phyloP scores from a whole-genome alignment of 2,888 invertebrate genomes.

The Lasioglossum oenotherae region DNA sequence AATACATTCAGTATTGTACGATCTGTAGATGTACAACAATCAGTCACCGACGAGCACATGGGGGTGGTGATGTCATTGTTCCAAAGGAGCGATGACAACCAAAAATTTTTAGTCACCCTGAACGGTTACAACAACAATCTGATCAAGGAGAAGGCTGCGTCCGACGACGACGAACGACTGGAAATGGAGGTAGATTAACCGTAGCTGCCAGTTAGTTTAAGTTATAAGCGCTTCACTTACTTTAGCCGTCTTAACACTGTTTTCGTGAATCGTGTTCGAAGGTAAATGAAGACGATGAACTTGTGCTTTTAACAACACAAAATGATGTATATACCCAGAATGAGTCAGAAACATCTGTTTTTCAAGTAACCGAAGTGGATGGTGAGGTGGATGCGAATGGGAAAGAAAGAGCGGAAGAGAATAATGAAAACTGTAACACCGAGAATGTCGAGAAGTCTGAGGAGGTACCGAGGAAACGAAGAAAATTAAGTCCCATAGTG shows the following conservation, averaged over 20 bases:
- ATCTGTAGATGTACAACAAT: constrained; percentile 73
- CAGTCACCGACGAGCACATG: constrained; percentile 80
- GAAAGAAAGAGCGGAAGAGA: constrained; percentile 74
- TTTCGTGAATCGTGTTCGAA: constrained; percentile 51
- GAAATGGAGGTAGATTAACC: constrained; percentile 78
- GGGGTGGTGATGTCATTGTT: constrained; percentile 82
- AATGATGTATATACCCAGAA: constrained; percentile 69
- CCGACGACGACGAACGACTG: constrained; percentile 78
- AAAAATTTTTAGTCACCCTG: constrained; percentile 82
- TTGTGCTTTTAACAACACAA: constrained; percentile 71
- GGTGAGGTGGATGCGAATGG: constrained; percentile 69
- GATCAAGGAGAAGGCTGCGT: constrained; percentile 73
- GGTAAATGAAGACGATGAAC: constrained; percentile 80
- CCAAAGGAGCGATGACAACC: constrained; percentile 81
- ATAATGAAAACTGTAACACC: constrained; percentile 77
- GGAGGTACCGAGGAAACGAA: constrained; percentile 76
- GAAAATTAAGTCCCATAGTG: constrained; percentile 82
- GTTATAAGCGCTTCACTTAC: constrained; percentile 4
- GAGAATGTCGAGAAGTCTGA: constrained; percentile 76
- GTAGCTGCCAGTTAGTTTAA: constrained; percentile 1
- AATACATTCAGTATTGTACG: constrained; percentile 59
- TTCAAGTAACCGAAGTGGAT: constrained; percentile 80
- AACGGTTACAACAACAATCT: constrained; percentile 82
- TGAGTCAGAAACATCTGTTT: constrained; percentile 71
- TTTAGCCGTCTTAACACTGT: constrained; percentile 10